Evolutionary conservation across 2,113 vertebrate genomes (phyloP).

Genomic region (Petroica traversi): DNA sequence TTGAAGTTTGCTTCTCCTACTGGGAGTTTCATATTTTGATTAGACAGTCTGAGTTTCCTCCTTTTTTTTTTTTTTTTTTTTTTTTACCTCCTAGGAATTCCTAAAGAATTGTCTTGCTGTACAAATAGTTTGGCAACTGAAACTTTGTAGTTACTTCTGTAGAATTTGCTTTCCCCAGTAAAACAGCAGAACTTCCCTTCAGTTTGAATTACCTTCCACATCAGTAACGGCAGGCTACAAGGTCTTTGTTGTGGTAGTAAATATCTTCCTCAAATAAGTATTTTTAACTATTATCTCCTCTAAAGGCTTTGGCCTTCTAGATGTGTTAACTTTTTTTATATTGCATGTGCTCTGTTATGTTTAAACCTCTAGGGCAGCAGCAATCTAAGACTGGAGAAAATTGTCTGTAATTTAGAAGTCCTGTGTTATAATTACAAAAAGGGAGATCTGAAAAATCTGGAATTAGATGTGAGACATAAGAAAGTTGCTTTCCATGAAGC

Average conservation of each 20-base stretch:
- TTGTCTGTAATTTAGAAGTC: neutral
- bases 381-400: neutral
- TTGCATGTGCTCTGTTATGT: rapidly evolving
- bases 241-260: neutral
- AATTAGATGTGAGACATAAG: neutral
- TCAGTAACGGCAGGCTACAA: neutral
- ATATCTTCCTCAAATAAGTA: neutral
- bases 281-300: neutral
- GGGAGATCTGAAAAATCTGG: neutral
- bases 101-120: neutral
- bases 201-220: neutral
- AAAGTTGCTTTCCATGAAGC: neutral
- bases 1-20: constrained; percentile 40
- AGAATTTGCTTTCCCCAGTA: neutral
- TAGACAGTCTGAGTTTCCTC: neutral
- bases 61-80: neutral
- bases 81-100: neutral
- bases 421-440: neutral
- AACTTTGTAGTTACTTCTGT: neutral
- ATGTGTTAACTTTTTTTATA: neutral
- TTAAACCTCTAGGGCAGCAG: neutral
- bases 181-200: neutral
- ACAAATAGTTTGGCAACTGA: neutral
- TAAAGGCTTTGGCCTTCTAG: neutral
- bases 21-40: constrained; percentile 49